Percentiles rank a stretch among this genome's conserved stretches.
phyloP scores from a whole-genome alignment of 2,797 vertebrate genomes.

The Ciconia nigra region DNA sequence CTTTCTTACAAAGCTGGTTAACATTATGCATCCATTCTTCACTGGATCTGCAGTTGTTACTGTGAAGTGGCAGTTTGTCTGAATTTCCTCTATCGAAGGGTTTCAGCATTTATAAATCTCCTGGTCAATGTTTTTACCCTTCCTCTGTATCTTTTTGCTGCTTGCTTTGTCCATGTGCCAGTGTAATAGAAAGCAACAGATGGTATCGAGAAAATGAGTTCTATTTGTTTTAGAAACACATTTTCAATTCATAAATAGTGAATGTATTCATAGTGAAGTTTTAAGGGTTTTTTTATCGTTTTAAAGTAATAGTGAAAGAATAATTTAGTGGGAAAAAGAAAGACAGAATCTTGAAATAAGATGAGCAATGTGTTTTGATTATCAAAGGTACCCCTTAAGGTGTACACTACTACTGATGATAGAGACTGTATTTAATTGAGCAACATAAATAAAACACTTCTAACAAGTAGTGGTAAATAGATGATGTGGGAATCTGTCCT shows the following conservation, averaged over 20 bases:
- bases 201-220: slow-evolving; percentile 9
- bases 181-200: slow-evolving; percentile 2
- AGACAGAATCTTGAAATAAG: not conserved
- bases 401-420: not conserved
- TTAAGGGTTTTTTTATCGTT: not conserved
- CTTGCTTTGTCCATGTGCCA: not conserved
- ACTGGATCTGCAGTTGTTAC: not conserved
- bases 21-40: not conserved
- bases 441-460: not conserved
- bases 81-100: not conserved
- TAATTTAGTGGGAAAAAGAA: not conserved
- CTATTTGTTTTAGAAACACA: slow-evolving; percentile 57
- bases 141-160: not conserved
- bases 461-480: not conserved
- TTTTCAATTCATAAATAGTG: slow-evolving; percentile 9
- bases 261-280: not conserved
- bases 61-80: not conserved
- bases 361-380: not conserved
- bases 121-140: not conserved
- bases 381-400: not conserved
- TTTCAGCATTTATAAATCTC: not conserved
- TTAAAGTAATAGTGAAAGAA: not conserved
- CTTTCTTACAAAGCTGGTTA: not conserved
- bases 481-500: not conserved
- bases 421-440: not conserved